A percentile compares a stretch with the other conserved stretches of the same genome.
These are phyloP conservation scores for Gallinago nigripennis DNA, from an alignment of 2,797 vertebrate species.

Conservation along the genomic window DNA sequence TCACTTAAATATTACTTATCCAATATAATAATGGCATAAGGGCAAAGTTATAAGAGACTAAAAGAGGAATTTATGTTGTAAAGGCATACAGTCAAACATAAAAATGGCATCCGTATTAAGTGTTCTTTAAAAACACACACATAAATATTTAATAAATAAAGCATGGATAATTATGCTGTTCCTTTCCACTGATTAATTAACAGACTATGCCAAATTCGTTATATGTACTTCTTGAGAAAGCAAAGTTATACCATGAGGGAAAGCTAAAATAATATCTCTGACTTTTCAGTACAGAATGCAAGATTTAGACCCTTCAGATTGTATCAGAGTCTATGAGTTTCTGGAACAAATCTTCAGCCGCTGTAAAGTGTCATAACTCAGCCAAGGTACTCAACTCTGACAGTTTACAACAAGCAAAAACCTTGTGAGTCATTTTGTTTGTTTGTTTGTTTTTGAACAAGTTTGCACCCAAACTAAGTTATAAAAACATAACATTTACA, in stretches of 20 bases:
- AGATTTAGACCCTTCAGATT: conserved; percentile 22
- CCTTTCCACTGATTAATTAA: background rate
- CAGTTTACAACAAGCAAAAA: background rate
- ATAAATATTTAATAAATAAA: conserved; percentile 35
- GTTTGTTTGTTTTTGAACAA: background rate
- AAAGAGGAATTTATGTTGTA: background rate
- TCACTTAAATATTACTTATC: background rate
- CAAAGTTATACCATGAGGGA: background rate
- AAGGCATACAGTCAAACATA: conserved; percentile 41
- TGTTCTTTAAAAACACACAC: background rate
- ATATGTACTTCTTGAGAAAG: conserved; percentile 42
- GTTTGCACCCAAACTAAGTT: conserved; percentile 10
- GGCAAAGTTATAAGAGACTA: background rate
- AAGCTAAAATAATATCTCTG: background rate
- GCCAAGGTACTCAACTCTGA: background rate
- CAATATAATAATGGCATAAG: background rate
- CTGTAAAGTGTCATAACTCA: background rate
- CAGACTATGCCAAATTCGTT: background rate
- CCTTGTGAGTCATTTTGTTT: background rate
- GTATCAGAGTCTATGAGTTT: background rate
- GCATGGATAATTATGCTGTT: background rate
- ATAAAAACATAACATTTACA: conserved; percentile 27
- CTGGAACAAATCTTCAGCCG: background rate
- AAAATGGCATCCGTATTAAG: conserved; percentile 27
- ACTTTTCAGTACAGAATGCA: conserved; percentile 19